Evolutionary conservation across 1,140 invertebrate genomes (phyloP).

Genomic region (Popillia japonica): DNA sequence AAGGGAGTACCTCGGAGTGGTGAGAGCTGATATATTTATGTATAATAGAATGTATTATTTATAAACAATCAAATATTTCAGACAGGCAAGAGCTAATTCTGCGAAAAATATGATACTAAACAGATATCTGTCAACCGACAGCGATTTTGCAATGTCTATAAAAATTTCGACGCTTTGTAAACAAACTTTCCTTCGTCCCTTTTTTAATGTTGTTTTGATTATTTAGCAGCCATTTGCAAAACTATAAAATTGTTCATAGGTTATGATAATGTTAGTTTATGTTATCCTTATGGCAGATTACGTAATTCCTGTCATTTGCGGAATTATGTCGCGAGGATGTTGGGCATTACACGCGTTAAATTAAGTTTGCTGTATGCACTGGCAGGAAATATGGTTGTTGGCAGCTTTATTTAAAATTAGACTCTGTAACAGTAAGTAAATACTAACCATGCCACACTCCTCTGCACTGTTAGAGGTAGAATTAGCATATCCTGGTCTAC

Average conservation of each 20-base stretch:
- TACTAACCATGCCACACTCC: too few species aligned
- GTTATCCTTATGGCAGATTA: neutral
- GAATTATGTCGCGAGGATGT: too few species aligned
- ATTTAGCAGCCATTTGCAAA: neutral
- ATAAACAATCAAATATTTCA: neutral
- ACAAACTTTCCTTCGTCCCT: neutral
- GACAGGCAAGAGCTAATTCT: neutral
- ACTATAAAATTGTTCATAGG: neutral
- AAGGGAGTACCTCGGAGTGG: too few species aligned
- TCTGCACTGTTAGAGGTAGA: too few species aligned
- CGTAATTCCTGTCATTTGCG: too few species aligned
- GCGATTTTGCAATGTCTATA: slow-evolving; percentile 17
- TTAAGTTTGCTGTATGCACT: too few species aligned
- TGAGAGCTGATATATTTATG: neutral
- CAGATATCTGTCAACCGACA: neutral
- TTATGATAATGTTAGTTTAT: neutral
- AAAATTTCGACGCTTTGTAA: neutral
- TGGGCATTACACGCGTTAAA: too few species aligned
- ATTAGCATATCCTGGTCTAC: too few species aligned
- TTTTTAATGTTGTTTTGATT: neutral
- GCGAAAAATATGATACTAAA: slow-evolving; percentile 14
- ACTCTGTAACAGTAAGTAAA: too few species aligned
- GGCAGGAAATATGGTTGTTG: too few species aligned
- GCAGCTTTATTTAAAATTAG: too few species aligned
- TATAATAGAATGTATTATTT: neutral